Conservation (phyloP, 2,797 vertebrate species). For the Macropodus opercularis region DNA sequence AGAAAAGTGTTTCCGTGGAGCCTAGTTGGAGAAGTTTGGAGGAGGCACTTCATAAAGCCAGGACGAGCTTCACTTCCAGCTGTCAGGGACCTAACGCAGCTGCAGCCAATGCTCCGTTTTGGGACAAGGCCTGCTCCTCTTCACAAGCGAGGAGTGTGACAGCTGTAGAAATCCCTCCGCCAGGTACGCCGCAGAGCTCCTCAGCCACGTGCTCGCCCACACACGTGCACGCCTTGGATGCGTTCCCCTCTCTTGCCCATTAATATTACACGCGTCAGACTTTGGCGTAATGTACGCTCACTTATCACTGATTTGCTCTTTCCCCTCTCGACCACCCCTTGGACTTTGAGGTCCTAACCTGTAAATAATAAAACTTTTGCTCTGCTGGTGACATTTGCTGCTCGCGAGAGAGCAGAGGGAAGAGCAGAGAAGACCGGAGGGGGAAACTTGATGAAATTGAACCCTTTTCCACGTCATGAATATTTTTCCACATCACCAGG, state of each 20-base stretch:
- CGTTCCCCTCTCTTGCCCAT: slow-evolving; percentile 59
- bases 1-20: slow-evolving; percentile 28
- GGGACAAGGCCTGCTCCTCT: slow-evolving; percentile 66
- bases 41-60: slow-evolving; percentile 61
- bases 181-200: slow-evolving; percentile 61
- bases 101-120: slow-evolving; percentile 52
- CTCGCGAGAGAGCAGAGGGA: slow-evolving; percentile 38
- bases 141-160: slow-evolving; percentile 69
- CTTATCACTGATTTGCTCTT: slow-evolving; percentile 71
- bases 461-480: slow-evolving; percentile 65
- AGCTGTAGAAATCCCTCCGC: slow-evolving; percentile 74
- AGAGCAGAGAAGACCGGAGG: slow-evolving; percentile 44
- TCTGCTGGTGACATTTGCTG: slow-evolving; percentile 71
- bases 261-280: slow-evolving; percentile 81
- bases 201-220: slow-evolving; percentile 43
- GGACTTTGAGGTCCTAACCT: slow-evolving; percentile 72
- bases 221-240: slow-evolving; percentile 39
- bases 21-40: slow-evolving; percentile 61
- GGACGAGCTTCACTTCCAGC: slow-evolving; percentile 62
- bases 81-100: slow-evolving; percentile 61
- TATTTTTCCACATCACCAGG: slow-evolving; percentile 65
- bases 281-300: slow-evolving; percentile 71
- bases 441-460: slow-evolving; percentile 71
- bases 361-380: slow-evolving; percentile 78
- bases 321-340: slow-evolving; percentile 19